These are phyloP conservation scores for Tyrannus savana DNA, from an alignment of 2,113 vertebrate species.

Conservation along the genomic window DNA sequence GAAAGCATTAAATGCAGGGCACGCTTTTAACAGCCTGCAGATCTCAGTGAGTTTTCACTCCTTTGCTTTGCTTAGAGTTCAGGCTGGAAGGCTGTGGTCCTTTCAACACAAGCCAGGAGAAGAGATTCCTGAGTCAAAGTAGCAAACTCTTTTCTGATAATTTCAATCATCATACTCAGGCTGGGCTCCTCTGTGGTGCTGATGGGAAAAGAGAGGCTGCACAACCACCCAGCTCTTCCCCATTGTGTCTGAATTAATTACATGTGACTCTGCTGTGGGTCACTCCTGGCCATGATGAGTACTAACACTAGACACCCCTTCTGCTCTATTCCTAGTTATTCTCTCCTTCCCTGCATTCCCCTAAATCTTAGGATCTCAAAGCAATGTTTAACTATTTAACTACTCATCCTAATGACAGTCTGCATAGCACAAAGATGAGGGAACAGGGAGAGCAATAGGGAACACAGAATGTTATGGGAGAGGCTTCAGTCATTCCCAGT, in stretches of 20 bases:
- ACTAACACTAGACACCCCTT: background rate
- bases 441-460: background rate
- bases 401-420: background rate
- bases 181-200: background rate
- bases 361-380: background rate
- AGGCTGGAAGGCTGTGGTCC: background rate
- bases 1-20: background rate
- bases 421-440: too few relatives aligned
- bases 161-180: background rate
- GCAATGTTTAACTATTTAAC: background rate
- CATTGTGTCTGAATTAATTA: fast-evolving
- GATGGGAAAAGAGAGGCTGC: background rate
- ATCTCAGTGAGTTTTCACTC: background rate
- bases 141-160: background rate
- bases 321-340: background rate
- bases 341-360: background rate
- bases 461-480: background rate
- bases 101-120: background rate
- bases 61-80: background rate
- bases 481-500: background rate
- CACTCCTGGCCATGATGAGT: background rate
- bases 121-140: background rate
- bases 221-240: background rate
- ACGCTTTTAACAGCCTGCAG: background rate
- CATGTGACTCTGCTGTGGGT: fast-evolving